These are phyloP conservation scores for Spisula subtruncata DNA, from an alignment of 2,888 invertebrate species.

Conservation along the genomic window DNA sequence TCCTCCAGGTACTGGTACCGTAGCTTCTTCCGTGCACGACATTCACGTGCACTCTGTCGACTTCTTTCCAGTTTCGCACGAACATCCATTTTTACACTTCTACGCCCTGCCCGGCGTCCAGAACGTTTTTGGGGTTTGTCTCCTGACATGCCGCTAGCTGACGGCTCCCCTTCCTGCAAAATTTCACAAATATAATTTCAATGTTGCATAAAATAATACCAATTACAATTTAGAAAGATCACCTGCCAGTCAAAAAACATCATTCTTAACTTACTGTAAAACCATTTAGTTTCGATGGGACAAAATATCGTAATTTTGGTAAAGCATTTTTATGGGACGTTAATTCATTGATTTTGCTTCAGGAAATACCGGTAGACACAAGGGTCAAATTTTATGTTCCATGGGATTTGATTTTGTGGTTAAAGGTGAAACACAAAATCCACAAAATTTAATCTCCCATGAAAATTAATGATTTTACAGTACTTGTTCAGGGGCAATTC, in stretches of 20 bases:
- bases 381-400: too few relatives aligned
- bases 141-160: conserved; percentile 73
- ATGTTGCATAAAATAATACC: neutral
- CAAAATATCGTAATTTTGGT: too few relatives aligned
- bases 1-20: conserved; percentile 99
- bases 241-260: neutral
- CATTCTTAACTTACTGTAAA: too few relatives aligned
- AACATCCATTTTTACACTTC: conserved; percentile 95
- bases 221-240: neutral
- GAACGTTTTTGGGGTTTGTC: conserved; percentile 72
- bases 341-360: too few relatives aligned
- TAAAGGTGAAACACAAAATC: too few relatives aligned
- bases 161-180: conserved; percentile 51
- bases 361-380: too few relatives aligned
- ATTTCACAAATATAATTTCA: neutral
- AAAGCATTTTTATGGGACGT: too few relatives aligned
- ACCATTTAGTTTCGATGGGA: too few relatives aligned
- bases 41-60: conserved; percentile 98
- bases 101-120: conserved; percentile 91
- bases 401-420: too few relatives aligned
- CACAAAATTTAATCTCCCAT: too few relatives aligned
- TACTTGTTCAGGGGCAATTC: neutral
- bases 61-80: conserved; percentile 98
- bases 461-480: too few relatives aligned
- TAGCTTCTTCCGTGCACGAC: conserved; percentile 98